phyloP scores from a whole-genome alignment of 2,797 vertebrate species.

The Phalanger gymnotis region DNA sequence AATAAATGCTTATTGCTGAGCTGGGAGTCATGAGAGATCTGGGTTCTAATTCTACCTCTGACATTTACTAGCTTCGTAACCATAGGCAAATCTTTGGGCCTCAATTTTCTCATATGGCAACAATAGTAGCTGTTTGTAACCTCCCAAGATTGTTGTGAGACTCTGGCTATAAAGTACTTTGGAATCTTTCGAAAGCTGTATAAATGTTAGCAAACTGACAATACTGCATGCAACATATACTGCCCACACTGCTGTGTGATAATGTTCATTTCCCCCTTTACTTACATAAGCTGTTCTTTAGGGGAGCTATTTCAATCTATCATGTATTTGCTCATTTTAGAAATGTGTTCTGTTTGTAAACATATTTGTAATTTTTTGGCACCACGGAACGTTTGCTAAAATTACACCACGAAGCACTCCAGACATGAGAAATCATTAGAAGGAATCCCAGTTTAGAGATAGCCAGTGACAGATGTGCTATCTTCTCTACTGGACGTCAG shows the following conservation, averaged over 20 bases:
- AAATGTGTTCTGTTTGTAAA: not conserved
- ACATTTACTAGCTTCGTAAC: not conserved
- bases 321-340: not conserved
- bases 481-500: not conserved
- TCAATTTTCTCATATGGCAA: not conserved
- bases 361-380: not conserved
- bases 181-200: not conserved
- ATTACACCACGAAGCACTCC: not conserved
- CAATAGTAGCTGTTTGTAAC: not conserved
- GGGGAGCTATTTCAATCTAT: not conserved
- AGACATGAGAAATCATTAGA: not conserved
- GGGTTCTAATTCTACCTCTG: no score
- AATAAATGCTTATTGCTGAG: no score
- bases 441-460: not conserved
- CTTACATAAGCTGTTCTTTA: not conserved
- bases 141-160: not conserved
- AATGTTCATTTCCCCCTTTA: not conserved
- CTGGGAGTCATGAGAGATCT: no score
- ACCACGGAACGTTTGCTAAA: not conserved
- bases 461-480: not conserved
- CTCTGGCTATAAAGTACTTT: not conserved
- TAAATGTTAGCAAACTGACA: not conserved
- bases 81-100: not conserved
- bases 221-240: not conserved
- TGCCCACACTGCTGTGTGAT: no score